phyloP scores from a whole-genome alignment of 2,888 invertebrate genomes.

The Anoncus sp. region DNA sequence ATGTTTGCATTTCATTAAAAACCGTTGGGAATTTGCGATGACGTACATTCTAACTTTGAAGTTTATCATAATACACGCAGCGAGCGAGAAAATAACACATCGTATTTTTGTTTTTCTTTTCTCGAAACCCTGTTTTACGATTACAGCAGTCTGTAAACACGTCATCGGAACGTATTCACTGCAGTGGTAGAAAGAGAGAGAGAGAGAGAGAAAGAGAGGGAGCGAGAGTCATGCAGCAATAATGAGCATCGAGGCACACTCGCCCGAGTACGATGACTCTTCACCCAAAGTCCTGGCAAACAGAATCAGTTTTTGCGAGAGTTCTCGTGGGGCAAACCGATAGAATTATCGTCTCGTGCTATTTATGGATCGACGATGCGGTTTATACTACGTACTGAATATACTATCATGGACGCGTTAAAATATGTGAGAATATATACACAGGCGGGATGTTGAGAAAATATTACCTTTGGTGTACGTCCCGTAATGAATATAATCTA shows the following conservation, averaged over 20 bases:
- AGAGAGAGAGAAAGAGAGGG: no score
- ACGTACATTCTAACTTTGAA: constrained; percentile 30
- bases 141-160: constrained; percentile 39
- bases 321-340: constrained; percentile 50
- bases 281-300: constrained; percentile 56
- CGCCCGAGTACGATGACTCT: constrained; percentile 57
- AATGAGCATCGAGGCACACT: constrained; percentile 13
- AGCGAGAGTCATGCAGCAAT: constrained; percentile 27
- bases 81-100: not conserved
- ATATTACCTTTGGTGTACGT: not conserved
- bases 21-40: not conserved
- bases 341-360: constrained; percentile 62
- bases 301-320: constrained; percentile 57
- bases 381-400: constrained; percentile 9
- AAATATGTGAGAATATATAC: not conserved
- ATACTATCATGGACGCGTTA: constrained; percentile 7
- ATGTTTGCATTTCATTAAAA: no score
- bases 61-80: constrained; percentile 19
- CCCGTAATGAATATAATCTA: not conserved
- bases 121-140: constrained; percentile 4
- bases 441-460: not conserved
- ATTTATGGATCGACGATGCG: constrained; percentile 56
- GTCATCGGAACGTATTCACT: constrained; percentile 44
- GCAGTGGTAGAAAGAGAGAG: constrained; percentile 12
- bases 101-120: constrained; percentile 6